Conservation (phyloP, 2,797 vertebrate species). For the Sparidentex hasta region DNA sequence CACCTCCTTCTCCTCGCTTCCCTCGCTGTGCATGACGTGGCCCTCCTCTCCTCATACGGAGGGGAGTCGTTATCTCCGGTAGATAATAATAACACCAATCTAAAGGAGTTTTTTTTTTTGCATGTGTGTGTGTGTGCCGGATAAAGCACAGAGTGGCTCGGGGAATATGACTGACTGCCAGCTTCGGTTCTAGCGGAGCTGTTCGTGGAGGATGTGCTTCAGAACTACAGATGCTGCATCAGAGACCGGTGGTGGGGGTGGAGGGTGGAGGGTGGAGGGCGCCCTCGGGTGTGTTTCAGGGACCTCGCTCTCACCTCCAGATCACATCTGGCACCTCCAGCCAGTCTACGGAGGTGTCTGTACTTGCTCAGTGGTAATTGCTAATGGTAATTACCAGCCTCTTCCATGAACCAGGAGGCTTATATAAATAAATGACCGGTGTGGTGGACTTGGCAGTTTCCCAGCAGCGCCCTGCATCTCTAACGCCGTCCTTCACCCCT, state of each 20-base stretch:
- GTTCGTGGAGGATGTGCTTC: constrained; percentile 56
- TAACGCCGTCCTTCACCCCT: constrained; percentile 67
- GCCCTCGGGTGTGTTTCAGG: constrained; percentile 59
- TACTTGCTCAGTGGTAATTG: constrained; percentile 79
- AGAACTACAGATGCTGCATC: constrained; percentile 39
- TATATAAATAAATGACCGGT: constrained; percentile 80
- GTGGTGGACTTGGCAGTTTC: constrained; percentile 60
- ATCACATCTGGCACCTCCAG: constrained; percentile 72
- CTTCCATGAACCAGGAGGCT: constrained; percentile 77
- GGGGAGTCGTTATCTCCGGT: constrained; percentile 63
- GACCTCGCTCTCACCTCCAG: constrained; percentile 61
- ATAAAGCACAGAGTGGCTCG: constrained; percentile 29
- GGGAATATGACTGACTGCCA: constrained; percentile 16
- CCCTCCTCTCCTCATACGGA: constrained; percentile 48
- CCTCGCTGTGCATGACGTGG: constrained; percentile 29
- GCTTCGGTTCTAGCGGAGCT: constrained; percentile 13
- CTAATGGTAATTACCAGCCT: constrained; percentile 77
- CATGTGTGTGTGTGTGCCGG: constrained; percentile 7
- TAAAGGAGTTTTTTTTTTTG: constrained; percentile 33
- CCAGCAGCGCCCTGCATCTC: constrained; percentile 53
- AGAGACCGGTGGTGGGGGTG: constrained; percentile 17
- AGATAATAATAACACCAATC: constrained; percentile 71
- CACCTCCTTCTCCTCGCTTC: constrained; percentile 31
- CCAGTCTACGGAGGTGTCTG: constrained; percentile 68
- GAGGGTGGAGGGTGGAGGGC: background rate